Percentiles rank a stretch among this genome's conserved stretches.
These are phyloP conservation scores for Lydus trimaculatus DNA, from an alignment of 2,888 invertebrate species.

Conservation along the genomic window DNA sequence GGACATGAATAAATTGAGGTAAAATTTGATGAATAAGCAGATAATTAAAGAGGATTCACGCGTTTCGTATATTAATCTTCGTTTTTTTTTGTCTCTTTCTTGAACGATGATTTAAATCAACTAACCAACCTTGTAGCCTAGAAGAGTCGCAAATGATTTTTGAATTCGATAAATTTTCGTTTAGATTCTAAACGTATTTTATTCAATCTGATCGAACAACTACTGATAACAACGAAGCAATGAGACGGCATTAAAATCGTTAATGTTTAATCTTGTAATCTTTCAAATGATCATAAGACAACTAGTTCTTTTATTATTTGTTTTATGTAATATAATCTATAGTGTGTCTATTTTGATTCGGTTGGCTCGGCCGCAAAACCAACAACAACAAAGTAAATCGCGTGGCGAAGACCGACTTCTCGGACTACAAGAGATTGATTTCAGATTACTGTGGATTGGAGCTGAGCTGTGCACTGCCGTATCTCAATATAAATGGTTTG, in stretches of 20 bases:
- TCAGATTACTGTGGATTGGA: too few relatives aligned
- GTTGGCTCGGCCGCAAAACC: background rate
- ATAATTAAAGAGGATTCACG: background rate
- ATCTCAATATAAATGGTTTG: too few relatives aligned
- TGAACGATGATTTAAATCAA: background rate
- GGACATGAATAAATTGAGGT: background rate
- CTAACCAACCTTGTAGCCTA: background rate
- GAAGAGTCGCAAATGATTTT: background rate
- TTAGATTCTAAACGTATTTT: background rate
- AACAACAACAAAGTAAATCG: too few relatives aligned
- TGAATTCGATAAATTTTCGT: background rate
- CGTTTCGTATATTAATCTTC: background rate
- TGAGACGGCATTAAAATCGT: conserved; percentile 21
- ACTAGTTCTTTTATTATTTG: conserved; percentile 10
- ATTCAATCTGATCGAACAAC: conserved; percentile 12
- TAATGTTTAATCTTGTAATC: conserved; percentile 29
- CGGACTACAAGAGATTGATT: too few relatives aligned
- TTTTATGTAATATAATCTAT: background rate
- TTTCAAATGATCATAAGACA: conserved; percentile 21
- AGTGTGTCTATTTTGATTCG: background rate
- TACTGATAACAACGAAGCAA: conserved; percentile 25
- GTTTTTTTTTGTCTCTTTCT: background rate
- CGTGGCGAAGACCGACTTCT: too few relatives aligned
- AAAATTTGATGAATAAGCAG: background rate
- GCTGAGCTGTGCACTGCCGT: too few relatives aligned